Evolutionary conservation across 2,113 vertebrate genomes (phyloP).

Genomic region (Dicerorhinus sumatrensis): DNA sequence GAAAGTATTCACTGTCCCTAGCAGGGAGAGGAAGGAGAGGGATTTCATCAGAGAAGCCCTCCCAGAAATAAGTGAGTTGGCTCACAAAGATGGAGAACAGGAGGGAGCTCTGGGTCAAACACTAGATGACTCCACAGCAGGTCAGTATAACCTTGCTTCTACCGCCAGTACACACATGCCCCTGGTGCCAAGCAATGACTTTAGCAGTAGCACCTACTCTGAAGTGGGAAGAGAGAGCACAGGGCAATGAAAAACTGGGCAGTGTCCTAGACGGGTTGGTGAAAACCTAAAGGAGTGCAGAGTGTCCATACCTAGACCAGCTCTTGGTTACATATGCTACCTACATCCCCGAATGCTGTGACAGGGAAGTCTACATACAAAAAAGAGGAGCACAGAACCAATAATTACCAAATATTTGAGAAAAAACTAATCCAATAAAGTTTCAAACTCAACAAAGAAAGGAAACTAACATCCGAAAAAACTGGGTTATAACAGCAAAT

Average conservation of each 20-base stretch:
- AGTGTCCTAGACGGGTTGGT: background rate
- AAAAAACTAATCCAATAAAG: background rate
- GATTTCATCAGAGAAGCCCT: background rate
- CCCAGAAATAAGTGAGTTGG: background rate
- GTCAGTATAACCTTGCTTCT: background rate
- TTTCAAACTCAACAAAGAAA: background rate
- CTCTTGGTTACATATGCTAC: background rate
- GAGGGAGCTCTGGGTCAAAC: background rate
- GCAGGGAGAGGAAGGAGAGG: background rate
- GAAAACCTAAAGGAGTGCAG: background rate
- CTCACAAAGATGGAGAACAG: background rate
- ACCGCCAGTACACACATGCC: background rate
- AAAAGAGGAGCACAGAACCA: background rate
- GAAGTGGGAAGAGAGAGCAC: background rate
- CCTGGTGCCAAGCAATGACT: background rate
- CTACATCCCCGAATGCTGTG: too few relatives aligned
- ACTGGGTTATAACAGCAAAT: background rate
- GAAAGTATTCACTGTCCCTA: background rate
- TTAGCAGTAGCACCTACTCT: background rate
- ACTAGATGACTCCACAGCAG: background rate
- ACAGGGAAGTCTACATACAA: background rate
- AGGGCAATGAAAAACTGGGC: background rate
- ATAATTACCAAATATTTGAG: background rate
- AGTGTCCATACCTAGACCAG: background rate
- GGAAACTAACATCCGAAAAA: background rate